Conservation (phyloP, 2,113 vertebrate species). For the Megalops atlanticus region DNA sequence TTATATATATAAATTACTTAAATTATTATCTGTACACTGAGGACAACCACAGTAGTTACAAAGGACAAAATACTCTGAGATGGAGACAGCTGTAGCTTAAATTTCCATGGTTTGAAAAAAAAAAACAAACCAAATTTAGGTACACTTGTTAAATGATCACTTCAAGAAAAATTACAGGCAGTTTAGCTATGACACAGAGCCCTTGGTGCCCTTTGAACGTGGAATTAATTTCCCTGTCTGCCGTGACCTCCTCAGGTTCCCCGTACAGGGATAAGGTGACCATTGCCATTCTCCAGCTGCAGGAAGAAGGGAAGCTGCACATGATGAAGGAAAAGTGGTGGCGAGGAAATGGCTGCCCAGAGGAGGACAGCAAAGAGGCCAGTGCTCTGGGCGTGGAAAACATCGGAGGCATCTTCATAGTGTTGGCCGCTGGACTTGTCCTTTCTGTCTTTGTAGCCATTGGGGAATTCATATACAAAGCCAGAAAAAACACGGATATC, state of each 20-base stretch:
- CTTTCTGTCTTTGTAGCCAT: conserved; percentile 96
- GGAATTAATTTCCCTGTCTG: background rate
- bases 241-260: conserved; percentile 72
- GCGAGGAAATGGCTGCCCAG: conserved; percentile 91
- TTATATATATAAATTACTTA: no score
- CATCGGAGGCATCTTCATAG: conserved; percentile 98
- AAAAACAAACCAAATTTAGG: background rate
- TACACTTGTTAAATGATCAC: background rate
- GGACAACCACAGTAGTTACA: background rate
- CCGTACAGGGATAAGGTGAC: conserved; percentile 95
- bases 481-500: conserved; percentile 85
- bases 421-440: conserved; percentile 90
- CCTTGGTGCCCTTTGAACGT: background rate
- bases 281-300: conserved; percentile 95
- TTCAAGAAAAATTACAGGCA: background rate
- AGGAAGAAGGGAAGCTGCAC: conserved; percentile 95
- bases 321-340: conserved; percentile 99
- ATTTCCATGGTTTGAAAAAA: background rate
- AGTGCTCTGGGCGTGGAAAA: conserved; percentile 93
- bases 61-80: background rate
- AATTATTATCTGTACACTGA: no score
- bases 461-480: conserved; percentile 94
- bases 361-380: conserved; percentile 95
- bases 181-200: background rate
- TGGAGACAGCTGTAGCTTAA: background rate